These are phyloP conservation scores for Gari tellinella DNA, from an alignment of 2,888 invertebrate species.

Conservation along the genomic window DNA sequence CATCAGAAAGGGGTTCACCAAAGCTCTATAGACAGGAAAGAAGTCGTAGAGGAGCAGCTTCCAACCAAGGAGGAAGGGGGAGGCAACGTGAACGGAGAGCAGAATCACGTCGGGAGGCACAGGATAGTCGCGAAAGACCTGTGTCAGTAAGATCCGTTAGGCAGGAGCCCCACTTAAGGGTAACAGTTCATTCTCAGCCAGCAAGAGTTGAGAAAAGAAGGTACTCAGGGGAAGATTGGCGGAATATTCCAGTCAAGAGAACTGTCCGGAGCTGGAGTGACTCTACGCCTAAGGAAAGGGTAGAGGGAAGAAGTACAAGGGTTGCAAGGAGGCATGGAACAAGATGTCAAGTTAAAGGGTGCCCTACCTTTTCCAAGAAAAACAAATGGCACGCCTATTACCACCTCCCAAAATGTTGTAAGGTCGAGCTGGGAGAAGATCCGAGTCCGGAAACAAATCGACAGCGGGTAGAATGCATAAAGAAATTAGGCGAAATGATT, in stretches of 20 bases:
- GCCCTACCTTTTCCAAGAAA: background rate
- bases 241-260: background rate
- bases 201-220: background rate
- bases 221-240: background rate
- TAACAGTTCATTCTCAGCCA: background rate
- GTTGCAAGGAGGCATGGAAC: background rate
- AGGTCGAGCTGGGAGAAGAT: background rate
- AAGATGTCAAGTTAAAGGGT: background rate
- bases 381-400: conserved; percentile 2
- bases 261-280: too few species aligned
- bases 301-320: background rate
- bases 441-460: background rate
- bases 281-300: too few species aligned
- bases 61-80: too few species aligned
- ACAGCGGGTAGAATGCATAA: conserved; percentile 1
- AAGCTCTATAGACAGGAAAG: too few species aligned
- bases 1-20: too few species aligned
- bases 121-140: too few species aligned
- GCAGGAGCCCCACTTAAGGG: background rate
- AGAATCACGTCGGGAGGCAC: too few species aligned
- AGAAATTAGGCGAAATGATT: background rate
- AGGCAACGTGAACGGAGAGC: too few species aligned
- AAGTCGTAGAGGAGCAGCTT: too few species aligned
- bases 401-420: background rate
- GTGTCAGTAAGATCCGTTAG: too few species aligned